These are phyloP conservation scores for Dromococcyx pavoninus DNA, from an alignment of 2,797 vertebrate genomes.

Conservation along the genomic window DNA sequence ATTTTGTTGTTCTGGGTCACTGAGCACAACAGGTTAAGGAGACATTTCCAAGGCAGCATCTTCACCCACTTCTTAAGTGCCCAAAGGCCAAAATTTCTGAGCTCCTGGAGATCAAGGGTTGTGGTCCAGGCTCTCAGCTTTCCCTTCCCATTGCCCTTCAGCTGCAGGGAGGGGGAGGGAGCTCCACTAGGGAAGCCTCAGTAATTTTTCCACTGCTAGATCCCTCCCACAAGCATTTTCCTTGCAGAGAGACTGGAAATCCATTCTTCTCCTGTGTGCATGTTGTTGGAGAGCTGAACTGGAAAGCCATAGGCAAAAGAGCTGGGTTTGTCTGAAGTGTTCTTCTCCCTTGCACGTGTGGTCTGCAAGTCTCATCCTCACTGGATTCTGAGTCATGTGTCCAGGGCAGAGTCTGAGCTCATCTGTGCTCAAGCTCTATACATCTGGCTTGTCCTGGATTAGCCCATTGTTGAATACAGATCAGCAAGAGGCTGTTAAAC, in stretches of 20 bases:
- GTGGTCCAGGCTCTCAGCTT: background rate
- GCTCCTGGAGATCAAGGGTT: background rate
- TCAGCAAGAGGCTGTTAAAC: background rate
- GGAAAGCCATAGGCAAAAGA: background rate
- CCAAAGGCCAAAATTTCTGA: background rate
- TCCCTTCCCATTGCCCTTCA: background rate
- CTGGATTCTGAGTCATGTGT: background rate
- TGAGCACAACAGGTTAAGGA: background rate
- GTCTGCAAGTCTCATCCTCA: background rate
- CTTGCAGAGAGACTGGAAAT: background rate
- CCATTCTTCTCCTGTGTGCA: accelerated
- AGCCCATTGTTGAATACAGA: background rate
- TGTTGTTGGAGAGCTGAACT: background rate
- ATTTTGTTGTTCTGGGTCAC: accelerated
- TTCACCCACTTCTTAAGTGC: background rate
- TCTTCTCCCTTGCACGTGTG: background rate
- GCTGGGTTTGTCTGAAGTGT: background rate
- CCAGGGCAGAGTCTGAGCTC: background rate
- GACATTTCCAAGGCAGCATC: background rate
- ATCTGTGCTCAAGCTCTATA: background rate
- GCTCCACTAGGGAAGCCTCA: background rate
- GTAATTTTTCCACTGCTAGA: background rate
- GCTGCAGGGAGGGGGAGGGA: background rate
- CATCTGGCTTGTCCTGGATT: background rate
- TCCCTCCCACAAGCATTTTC: background rate